Conservation (phyloP, 1,140 invertebrate species). For the Paraescarpia echinospica region DNA sequence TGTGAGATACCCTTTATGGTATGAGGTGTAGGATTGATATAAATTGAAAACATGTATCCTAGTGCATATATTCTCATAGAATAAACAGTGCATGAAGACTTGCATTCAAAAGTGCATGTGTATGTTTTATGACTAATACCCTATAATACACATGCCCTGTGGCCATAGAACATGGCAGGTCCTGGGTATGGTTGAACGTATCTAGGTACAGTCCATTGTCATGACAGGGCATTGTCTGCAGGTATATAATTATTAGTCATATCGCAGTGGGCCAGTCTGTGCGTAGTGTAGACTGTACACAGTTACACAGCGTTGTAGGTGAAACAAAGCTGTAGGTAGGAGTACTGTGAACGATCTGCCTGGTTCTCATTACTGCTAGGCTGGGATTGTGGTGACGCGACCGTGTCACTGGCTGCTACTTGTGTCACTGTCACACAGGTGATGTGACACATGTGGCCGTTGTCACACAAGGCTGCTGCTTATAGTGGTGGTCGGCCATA, state of each 20-base stretch:
- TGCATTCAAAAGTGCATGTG: too few relatives aligned
- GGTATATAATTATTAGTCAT: not conserved
- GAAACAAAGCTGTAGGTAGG: not conserved
- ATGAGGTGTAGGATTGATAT: too few relatives aligned
- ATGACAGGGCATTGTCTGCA: not conserved
- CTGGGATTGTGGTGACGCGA: not conserved
- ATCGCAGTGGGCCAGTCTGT: not conserved
- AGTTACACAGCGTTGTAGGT: not conserved
- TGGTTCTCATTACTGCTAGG: not conserved
- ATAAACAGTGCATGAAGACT: too few relatives aligned
- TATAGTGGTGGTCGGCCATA: not conserved
- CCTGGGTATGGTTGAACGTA: not conserved
- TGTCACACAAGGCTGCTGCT: not conserved
- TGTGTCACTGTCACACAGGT: not conserved
- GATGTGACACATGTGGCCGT: not conserved
- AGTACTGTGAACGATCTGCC: not conserved
- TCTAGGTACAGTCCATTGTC: not conserved
- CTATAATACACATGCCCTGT: not conserved
- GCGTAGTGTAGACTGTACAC: not conserved
- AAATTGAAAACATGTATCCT: too few relatives aligned
- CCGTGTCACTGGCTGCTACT: not conserved
- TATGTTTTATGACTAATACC: not conserved
- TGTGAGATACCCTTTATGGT: too few relatives aligned
- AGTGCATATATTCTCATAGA: too few relatives aligned
- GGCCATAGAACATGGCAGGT: not conserved